These are phyloP conservation scores for Peromyscus nudipes DNA, from an alignment of 2,797 vertebrate species.

Conservation along the genomic window DNA sequence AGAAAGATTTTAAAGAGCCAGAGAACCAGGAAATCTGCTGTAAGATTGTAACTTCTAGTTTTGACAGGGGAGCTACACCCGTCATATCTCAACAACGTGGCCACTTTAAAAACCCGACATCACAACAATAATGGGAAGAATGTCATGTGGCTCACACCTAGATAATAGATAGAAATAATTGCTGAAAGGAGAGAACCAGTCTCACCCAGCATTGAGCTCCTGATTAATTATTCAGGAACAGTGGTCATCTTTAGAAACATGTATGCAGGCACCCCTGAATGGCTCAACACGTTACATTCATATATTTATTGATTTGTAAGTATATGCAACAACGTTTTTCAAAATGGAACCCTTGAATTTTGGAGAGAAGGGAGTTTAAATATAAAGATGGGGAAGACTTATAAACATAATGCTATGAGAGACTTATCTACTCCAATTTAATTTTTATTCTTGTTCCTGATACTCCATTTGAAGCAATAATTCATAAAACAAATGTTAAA, in stretches of 20 bases:
- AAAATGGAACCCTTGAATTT: neutral
- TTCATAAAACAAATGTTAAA: neutral
- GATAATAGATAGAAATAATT: neutral
- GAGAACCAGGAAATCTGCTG: neutral
- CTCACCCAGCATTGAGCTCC: neutral
- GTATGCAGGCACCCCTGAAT: neutral
- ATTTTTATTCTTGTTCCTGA: neutral
- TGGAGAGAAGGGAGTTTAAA: neutral
- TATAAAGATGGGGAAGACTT: neutral
- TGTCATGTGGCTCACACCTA: neutral
- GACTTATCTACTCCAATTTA: neutral
- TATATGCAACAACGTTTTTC: neutral
- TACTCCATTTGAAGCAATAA: neutral
- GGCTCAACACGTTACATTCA: neutral
- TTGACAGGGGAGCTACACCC: neutral
- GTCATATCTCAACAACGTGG: neutral
- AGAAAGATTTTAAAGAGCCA: neutral
- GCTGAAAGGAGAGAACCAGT: neutral
- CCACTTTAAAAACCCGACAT: neutral
- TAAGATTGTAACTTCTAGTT: neutral
- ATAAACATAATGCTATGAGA: neutral
- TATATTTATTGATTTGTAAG: neutral
- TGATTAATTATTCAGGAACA: neutral
- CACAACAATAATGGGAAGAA: neutral
- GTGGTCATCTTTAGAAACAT: neutral